These are phyloP conservation scores for Ellobium chinense DNA, from an alignment of 2,888 invertebrate species.

Conservation along the genomic window DNA sequence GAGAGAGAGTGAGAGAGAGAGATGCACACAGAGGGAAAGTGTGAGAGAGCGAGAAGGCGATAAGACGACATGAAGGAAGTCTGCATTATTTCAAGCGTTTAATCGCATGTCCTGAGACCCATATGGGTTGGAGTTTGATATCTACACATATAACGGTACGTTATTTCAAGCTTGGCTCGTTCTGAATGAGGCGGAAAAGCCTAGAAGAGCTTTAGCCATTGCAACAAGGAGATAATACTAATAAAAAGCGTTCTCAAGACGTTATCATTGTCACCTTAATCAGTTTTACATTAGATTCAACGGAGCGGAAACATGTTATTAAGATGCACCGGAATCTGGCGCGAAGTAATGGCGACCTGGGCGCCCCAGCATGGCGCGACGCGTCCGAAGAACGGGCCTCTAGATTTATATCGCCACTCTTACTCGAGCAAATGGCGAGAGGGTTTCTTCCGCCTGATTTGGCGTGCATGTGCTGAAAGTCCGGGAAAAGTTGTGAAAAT, in stretches of 20 bases:
- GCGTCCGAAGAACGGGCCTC: neutral
- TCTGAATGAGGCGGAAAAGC: no score
- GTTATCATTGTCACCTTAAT: conserved; percentile 6
- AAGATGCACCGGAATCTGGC: conserved; percentile 23
- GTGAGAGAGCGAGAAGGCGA: no score
- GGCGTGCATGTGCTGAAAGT: conserved; percentile 1
- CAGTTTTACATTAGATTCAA: conserved; percentile 14
- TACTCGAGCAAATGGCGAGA: neutral
- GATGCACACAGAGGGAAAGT: no score
- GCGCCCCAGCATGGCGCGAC: neutral
- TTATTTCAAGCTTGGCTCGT: no score
- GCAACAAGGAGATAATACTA: neutral
- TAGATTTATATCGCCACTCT: conserved; percentile 29
- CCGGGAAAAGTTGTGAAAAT: neutral
- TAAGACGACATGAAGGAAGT: no score
- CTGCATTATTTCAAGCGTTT: no score
- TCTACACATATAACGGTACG: no score
- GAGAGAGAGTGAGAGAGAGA: no score
- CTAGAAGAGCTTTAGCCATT: no score
- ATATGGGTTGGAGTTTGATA: no score
- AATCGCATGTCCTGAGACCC: no score
- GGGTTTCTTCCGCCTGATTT: conserved; percentile 29
- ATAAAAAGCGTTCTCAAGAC: neutral
- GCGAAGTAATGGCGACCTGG: neutral
- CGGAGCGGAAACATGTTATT: conserved; percentile 30